Evolutionary conservation across 2,113 vertebrate genomes (phyloP).

Genomic region (Pheucticus melanocephalus): DNA sequence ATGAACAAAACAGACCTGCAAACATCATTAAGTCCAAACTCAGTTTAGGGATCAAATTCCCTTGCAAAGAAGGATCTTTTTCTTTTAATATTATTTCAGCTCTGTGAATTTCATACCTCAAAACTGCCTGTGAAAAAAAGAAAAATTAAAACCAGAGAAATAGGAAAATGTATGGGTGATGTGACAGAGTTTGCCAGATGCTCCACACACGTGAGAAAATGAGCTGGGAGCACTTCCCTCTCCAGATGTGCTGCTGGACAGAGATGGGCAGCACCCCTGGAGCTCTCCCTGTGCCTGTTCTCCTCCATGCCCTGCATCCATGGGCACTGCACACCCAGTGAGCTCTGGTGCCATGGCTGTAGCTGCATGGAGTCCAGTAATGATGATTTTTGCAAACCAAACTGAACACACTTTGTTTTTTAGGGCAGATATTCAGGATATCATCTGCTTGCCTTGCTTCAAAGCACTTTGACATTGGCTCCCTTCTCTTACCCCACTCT

Average conservation of each 20-base stretch:
- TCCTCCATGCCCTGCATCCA: not conserved
- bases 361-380: not conserved
- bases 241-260: not conserved
- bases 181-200: not conserved
- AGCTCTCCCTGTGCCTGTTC: not conserved
- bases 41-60: slow-evolving; percentile 16
- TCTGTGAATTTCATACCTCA: not conserved
- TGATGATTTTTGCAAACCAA: not conserved
- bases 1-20: not conserved
- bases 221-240: not conserved
- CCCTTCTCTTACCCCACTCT: not conserved
- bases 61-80: not conserved
- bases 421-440: not conserved
- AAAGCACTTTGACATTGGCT: not conserved
- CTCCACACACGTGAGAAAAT: not conserved
- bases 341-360: rapidly evolving
- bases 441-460: not conserved
- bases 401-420: not conserved
- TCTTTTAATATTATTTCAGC: not conserved
- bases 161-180: not conserved
- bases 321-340: rapidly evolving
- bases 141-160: not conserved
- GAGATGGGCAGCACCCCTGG: rapidly evolving
- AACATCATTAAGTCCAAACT: not conserved
- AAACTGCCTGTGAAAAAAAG: not conserved